phyloP scores from a whole-genome alignment of 2,888 invertebrate genomes.

The Cosmopolites sordidus region DNA sequence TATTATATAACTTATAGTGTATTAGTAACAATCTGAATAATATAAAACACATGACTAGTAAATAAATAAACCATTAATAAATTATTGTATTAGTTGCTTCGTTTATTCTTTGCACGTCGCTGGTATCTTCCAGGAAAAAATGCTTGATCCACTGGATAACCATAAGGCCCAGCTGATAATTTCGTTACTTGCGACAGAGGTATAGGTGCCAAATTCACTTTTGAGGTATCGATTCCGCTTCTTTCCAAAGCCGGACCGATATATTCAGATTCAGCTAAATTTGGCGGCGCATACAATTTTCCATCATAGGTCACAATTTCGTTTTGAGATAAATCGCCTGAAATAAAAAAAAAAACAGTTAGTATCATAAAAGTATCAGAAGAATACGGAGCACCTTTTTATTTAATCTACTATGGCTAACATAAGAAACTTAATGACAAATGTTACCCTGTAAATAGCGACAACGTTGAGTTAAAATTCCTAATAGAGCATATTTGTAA shows the following conservation, averaged over 20 bases:
- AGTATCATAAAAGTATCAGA: too few relatives aligned
- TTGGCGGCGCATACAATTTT: background rate
- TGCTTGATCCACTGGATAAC: background rate
- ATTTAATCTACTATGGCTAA: too few relatives aligned
- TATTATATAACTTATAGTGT: too few relatives aligned
- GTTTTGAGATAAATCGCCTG: conserved; percentile 19
- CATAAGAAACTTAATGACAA: too few relatives aligned
- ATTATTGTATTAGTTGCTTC: background rate
- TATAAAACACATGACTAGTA: too few relatives aligned
- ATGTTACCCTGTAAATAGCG: too few relatives aligned
- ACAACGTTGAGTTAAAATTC: too few relatives aligned
- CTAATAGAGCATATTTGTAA: too few relatives aligned
- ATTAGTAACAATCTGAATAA: too few relatives aligned
- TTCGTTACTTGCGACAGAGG: conserved; percentile 19
- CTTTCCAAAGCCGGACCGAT: conserved; percentile 15
- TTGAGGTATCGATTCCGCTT: conserved; percentile 13
- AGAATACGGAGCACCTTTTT: too few relatives aligned
- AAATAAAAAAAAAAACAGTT: too few relatives aligned
- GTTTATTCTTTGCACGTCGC: background rate
- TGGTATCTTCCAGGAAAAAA: background rate
- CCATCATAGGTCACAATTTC: conserved; percentile 11
- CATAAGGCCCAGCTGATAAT: background rate
- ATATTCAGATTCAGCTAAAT: conserved; percentile 11
- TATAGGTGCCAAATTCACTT: conserved; percentile 18
- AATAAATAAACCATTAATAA: too few relatives aligned